Evolutionary conservation across 2,888 invertebrate species (phyloP).

Genomic region (Coenonympha glycerion): DNA sequence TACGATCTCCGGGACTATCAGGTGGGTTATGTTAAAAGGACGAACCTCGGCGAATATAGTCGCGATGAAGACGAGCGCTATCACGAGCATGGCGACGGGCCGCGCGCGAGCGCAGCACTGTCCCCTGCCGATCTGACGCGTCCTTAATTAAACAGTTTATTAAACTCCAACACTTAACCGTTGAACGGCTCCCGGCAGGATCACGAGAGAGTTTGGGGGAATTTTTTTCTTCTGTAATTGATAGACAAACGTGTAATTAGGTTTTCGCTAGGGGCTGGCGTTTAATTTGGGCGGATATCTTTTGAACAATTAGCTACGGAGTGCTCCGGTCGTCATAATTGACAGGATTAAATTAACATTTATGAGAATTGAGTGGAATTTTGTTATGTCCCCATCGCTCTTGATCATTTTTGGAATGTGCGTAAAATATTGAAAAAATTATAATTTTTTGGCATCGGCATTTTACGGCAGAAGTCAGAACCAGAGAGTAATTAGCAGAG

Average conservation of each 20-base stretch:
- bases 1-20: slow-evolving; percentile 52
- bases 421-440: no score
- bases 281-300: slow-evolving; percentile 35
- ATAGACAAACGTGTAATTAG: slow-evolving; percentile 59
- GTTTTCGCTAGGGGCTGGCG: slow-evolving; percentile 49
- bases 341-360: slow-evolving; percentile 22
- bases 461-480: no score
- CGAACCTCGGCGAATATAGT: slow-evolving; percentile 35
- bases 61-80: slow-evolving; percentile 38
- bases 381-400: neutral
- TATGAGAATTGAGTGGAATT: slow-evolving; percentile 11
- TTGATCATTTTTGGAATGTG: neutral
- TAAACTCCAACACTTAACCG: slow-evolving; percentile 71
- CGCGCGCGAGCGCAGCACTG: slow-evolving; percentile 60
- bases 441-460: no score
- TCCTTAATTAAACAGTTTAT: slow-evolving; percentile 73
- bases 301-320: slow-evolving; percentile 21
- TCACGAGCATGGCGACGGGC: slow-evolving; percentile 54
- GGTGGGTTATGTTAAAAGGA: slow-evolving; percentile 56
- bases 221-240: slow-evolving; percentile 54
- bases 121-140: slow-evolving; percentile 49
- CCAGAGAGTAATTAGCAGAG: no score
- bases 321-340: slow-evolving; percentile 27
- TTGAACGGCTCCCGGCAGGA: slow-evolving; percentile 47
- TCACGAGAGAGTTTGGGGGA: slow-evolving; percentile 35